Evolutionary conservation across 2,888 invertebrate genomes (phyloP).

Genomic region (Mesorhabditis sp.): DNA sequence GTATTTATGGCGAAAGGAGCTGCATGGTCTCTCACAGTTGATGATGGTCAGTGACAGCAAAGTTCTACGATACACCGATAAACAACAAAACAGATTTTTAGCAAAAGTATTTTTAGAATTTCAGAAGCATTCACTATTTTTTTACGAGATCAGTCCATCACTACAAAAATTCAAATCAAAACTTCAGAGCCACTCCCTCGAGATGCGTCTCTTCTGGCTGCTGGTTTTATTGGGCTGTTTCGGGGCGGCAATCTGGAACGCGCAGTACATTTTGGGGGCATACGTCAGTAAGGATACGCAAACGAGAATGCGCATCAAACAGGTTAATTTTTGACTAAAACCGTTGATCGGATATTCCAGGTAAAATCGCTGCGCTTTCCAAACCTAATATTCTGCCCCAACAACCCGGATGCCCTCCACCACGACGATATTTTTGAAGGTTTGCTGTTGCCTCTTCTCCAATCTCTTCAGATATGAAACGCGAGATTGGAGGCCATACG

Average conservation of each 20-base stretch:
- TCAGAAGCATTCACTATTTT: not conserved
- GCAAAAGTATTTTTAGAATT: too few relatives aligned
- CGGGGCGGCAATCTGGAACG: constrained; percentile 23
- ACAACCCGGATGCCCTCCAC: constrained; percentile 28
- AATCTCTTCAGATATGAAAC: constrained; percentile 22
- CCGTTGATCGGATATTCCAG: constrained; percentile 13
- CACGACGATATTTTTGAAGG: constrained; percentile 26
- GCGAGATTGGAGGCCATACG: constrained; percentile 19
- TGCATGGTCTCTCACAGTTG: constrained; percentile 29
- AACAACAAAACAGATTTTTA: too few relatives aligned
- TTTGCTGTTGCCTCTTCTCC: not conserved
- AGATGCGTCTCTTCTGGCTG: constrained; percentile 20
- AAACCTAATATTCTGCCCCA: constrained; percentile 30
- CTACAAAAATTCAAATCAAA: not conserved
- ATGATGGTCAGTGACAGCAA: constrained; percentile 26
- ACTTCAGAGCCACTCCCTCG: not conserved
- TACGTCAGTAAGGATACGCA: constrained; percentile 27
- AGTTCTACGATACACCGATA: not conserved
- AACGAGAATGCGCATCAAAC: constrained; percentile 26
- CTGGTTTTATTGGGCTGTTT: constrained; percentile 20
- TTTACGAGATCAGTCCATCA: not conserved
- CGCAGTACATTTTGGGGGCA: constrained; percentile 21
- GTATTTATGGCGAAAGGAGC: constrained; percentile 31
- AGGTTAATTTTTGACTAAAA: constrained; percentile 12
- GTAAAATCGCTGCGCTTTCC: constrained; percentile 23